Base-by-base conservation (phyloP, 2,888 invertebrate genomes). In the Rhaphigaster nebulosa region DNA sequence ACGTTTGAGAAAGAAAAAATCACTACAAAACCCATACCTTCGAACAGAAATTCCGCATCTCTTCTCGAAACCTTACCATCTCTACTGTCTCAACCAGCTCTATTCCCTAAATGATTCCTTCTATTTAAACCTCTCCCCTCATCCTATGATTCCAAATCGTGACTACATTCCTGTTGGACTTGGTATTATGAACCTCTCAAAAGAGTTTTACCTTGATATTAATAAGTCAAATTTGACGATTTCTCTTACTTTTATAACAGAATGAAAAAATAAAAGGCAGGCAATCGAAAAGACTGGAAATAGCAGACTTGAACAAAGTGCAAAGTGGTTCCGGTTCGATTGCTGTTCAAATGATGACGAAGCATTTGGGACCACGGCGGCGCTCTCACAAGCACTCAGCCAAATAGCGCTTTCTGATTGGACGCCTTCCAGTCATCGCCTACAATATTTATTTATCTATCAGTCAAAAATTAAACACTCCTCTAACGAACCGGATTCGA, bases 281-380 rank as follows among this genome's bases (percentile, higher is more conserved):
- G 52, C 52, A 5, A 26, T 26, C 15, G 38, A 76, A 20, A 20
- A 38, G 70, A 76, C 38, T 23, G 70, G 15, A 38, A 76, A 34
- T 76, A 76, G 5, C 6, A 20, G 34, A 38, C 6, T 0, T 2
- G 34, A 76, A 76, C 70, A 38, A 76, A 76, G 70, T 76, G 70
- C 70, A 38, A 76, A 76, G 70, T 76, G 70, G 70, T 38, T 76
- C 23, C 70, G 70, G 70, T 76, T 76, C 8, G 70, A 76, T 76
- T 76, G 34, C 70, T 76, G 70, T 76, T 76, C 70, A 76, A 76
- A 76, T 38, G 70, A 76, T 76, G 70, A 76, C 70, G 70, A 76
- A 5, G 70, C 70, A 38, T 0, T 10, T 1, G 2, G 18, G 15
- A 29, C 29, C 34, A 34, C 29, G 65, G 18, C 29, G 65, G 34